phyloP scores from a whole-genome alignment of 1,140 invertebrate species.

The Drosophila melanica region DNA sequence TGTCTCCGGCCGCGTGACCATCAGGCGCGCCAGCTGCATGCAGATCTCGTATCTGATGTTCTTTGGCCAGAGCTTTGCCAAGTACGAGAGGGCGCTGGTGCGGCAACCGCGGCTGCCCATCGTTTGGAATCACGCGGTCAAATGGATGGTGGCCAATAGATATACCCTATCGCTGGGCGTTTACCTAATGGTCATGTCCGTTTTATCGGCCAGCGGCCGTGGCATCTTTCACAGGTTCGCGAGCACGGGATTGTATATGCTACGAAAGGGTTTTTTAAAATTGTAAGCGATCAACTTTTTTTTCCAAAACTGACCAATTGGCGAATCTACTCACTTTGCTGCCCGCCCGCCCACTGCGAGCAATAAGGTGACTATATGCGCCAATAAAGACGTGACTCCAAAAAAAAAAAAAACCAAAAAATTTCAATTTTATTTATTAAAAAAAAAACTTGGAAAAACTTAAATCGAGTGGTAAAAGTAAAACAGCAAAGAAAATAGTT shows the following conservation, averaged over 20 bases:
- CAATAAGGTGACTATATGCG: conserved; percentile 24
- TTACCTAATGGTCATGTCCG: conserved; percentile 43
- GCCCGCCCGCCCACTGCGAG: neutral
- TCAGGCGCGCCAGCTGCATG: conserved; percentile 77
- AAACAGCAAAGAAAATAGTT: neutral
- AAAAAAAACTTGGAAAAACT: too few relatives aligned
- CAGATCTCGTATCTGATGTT: conserved; percentile 91
- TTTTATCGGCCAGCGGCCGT: conserved; percentile 24
- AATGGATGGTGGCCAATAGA: conserved; percentile 8
- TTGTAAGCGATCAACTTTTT: conserved; percentile 5
- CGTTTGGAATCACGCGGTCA: conserved; percentile 10
- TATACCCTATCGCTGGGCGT: conserved; percentile 43
- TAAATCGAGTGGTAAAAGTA: conserved; percentile 1
- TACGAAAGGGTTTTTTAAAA: conserved; percentile 45
- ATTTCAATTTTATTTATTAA: too few relatives aligned
- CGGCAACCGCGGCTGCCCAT: neutral
- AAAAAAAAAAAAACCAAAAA: conserved; percentile 5
- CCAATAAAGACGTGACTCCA: conserved; percentile 14
- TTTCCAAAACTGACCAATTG: neutral
- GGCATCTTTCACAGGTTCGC: conserved; percentile 37
- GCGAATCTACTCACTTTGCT: conserved; percentile 11
- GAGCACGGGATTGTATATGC: conserved; percentile 14
- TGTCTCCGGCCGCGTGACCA: conserved; percentile 40
- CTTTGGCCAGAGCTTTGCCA: conserved; percentile 85
- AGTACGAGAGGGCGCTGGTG: conserved; percentile 6